A percentile compares a stretch with the other conserved stretches of the same genome.
These are phyloP conservation scores for Drosophila albomicans DNA, from an alignment of 1,140 invertebrate species.

Conservation along the genomic window DNA sequence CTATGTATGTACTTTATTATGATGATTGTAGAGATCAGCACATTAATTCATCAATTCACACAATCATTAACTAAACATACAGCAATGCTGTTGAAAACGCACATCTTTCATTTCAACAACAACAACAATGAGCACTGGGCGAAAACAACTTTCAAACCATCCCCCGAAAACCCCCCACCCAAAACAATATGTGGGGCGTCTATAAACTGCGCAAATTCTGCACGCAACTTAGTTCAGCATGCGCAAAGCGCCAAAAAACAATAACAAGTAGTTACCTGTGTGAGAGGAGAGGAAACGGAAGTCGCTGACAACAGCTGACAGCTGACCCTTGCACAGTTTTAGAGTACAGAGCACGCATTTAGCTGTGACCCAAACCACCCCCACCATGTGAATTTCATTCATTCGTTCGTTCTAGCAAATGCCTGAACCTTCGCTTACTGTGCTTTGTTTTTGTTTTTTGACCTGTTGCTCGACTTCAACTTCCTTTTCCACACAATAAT, in stretches of 20 bases:
- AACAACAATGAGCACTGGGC: slow-evolving; percentile 24
- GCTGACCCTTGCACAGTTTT: slow-evolving; percentile 35
- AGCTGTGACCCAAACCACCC: slow-evolving; percentile 43
- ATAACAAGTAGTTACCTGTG: slow-evolving; percentile 43
- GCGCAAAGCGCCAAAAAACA: slow-evolving; percentile 60
- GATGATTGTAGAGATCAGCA: not conserved
- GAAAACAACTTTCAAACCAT: slow-evolving; percentile 39
- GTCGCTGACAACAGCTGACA: slow-evolving; percentile 7
- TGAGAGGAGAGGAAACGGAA: slow-evolving; percentile 22
- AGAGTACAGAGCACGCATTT: not conserved
- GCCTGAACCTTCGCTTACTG: slow-evolving; percentile 11
- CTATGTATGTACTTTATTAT: not conserved
- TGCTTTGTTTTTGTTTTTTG: slow-evolving; percentile 22
- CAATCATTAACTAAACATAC: not conserved
- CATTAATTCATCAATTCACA: not conserved
- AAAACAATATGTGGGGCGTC: slow-evolving; percentile 4
- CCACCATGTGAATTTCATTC: not conserved
- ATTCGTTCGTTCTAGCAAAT: slow-evolving; percentile 36
- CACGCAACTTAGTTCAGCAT: slow-evolving; percentile 30
- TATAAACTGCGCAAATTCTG: slow-evolving; percentile 70
- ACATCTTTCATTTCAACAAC: slow-evolving; percentile 34
- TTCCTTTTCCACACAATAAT: slow-evolving; percentile 25
- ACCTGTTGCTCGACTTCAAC: slow-evolving; percentile 65
- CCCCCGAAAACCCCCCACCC: slow-evolving; percentile 9
- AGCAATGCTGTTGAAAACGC: slow-evolving; percentile 34